Percentiles rank a stretch among this genome's conserved stretches.
Evolutionary conservation across 2,888 invertebrate genomes (phyloP).

Genomic region (Drosophila nr. perissopoda): DNA sequence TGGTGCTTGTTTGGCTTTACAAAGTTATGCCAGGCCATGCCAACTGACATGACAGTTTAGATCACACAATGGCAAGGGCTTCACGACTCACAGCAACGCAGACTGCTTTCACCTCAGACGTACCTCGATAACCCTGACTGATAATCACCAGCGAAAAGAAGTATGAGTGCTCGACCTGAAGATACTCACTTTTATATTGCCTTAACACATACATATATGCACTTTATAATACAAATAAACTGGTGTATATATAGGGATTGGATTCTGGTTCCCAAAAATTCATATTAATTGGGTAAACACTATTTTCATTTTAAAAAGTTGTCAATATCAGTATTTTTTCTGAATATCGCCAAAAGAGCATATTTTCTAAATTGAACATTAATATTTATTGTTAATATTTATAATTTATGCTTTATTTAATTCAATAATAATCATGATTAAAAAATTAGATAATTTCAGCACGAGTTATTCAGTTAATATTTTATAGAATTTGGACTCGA

Average conservation of each 20-base stretch:
- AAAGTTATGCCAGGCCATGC: background rate
- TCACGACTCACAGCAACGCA: background rate
- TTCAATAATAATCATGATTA: background rate
- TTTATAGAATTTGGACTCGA: background rate
- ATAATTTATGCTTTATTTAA: background rate
- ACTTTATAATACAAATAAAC: background rate
- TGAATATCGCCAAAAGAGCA: too few species aligned
- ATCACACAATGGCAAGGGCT: background rate
- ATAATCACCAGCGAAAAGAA: slow-evolving; percentile 30
- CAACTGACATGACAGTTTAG: background rate
- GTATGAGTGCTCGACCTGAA: background rate
- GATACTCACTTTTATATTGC: background rate
- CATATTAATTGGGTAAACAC: background rate
- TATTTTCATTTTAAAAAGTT: too few species aligned
- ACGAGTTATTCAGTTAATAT: background rate
- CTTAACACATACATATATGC: background rate
- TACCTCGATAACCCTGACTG: slow-evolving; percentile 6
- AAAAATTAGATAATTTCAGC: background rate
- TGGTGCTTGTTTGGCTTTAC: background rate
- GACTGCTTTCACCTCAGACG: background rate
- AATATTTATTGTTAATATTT: background rate
- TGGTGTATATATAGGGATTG: background rate
- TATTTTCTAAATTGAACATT: too few species aligned
- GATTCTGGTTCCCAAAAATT: background rate
- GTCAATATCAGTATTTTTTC: too few species aligned